phyloP scores from a whole-genome alignment of 2,113 vertebrate species.

The Craseonycteris thonglongyai region DNA sequence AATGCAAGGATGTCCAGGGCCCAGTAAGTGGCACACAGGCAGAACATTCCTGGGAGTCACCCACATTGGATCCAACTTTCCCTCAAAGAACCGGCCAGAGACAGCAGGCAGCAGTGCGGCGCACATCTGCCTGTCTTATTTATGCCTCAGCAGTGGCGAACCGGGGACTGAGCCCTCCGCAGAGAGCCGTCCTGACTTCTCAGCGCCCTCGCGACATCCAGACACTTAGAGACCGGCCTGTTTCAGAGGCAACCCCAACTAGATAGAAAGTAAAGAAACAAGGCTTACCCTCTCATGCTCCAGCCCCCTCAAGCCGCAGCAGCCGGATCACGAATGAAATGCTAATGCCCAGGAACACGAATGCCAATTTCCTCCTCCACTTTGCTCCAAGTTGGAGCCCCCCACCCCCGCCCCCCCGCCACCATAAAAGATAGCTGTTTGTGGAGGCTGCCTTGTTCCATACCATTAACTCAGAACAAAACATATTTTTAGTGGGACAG shows the following conservation, averaged over 20 bases:
- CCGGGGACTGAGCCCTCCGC: background rate
- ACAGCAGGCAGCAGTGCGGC: constrained; percentile 2
- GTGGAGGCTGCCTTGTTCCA: constrained; percentile 83
- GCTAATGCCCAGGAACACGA: constrained; percentile 76
- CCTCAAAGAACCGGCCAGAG: constrained; percentile 27
- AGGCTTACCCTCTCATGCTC: constrained; percentile 54
- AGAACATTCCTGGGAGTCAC: constrained; percentile 35
- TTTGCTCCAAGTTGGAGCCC: constrained; percentile 81
- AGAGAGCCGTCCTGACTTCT: constrained; percentile 44
- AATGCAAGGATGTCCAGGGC: constrained; percentile 15
- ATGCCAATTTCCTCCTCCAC: constrained; percentile 82
- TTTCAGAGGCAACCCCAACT: constrained; percentile 46
- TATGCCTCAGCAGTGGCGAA: constrained; percentile 5
- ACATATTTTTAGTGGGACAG: constrained; percentile 85
- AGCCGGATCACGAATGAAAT: constrained; percentile 74
- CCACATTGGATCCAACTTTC: constrained; percentile 29
- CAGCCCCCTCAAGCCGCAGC: constrained; percentile 68
- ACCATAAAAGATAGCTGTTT: constrained; percentile 82
- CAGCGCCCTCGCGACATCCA: constrained; percentile 28
- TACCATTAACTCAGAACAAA: constrained; percentile 87
- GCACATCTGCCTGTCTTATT: constrained; percentile 51
- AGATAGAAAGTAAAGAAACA: background rate
- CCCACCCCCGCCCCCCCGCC: no score
- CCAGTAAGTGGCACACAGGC: constrained; percentile 14
- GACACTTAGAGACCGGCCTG: constrained; percentile 50